Base-by-base conservation (phyloP, 2,113 vertebrate genomes). In the Chaenogobius annularis region DNA sequence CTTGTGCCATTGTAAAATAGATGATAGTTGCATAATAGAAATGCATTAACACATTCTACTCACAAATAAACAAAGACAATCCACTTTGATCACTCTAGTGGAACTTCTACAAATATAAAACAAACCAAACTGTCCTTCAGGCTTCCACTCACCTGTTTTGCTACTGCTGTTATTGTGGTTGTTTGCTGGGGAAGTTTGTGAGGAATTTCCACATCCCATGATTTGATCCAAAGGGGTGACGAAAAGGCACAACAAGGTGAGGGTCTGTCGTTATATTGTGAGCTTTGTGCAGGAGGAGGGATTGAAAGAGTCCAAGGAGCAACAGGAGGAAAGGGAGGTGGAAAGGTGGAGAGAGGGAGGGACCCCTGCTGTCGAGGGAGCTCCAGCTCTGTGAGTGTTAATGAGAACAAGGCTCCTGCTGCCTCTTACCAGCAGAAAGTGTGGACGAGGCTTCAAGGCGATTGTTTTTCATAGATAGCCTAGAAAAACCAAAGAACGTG, bases 121-220 rank as follows among this genome's bases (percentile, higher is more conserved):
- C 13, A 48, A 48, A 48, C 47, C 15, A 48, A 48, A 7, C 47
- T 31, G 26, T 31, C 26, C 26, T 22, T 1, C 58, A 63, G 35
- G 1, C 59, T 63, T 37, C 5, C 10, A 67, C 81, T 85, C 78
- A 88, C 87, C 85, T 86, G 56, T 77, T 26, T 78, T n/a, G 19
- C 65, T 72, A 74, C 56, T 79, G 74, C 69, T 55, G 83, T 58
- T n/a, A 10, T 54, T 58, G 55, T 14, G 55, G 55, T 15, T 70
- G 59, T 1, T 75, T 74, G 23, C 43, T 23, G 17, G 69, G 14
- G 40, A 12, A n/a, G 83, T 37, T 48, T 75, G 78, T 0, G 89
- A 83, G 19, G 91, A 92, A 74, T 90, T 86, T 50, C 89, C 89
- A 89, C 90, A 92, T 62, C 91, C 91, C 90, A 92, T 92, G 64